phyloP scores from a whole-genome alignment of 2,797 vertebrate genomes.

The Dipus sagitta region DNA sequence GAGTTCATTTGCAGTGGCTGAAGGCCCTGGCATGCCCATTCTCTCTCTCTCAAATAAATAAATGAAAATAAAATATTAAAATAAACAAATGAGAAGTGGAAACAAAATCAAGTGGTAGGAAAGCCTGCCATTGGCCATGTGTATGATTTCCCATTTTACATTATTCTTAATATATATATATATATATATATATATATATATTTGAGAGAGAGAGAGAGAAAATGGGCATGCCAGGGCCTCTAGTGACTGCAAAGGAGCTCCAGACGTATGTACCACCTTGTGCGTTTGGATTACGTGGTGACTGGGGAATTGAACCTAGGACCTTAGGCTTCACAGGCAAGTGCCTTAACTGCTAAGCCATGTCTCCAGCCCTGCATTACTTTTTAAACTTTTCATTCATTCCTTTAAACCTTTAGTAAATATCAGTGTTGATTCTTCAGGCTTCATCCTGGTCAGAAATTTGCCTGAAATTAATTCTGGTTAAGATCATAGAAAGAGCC shows the following conservation, averaged over 20 bases:
- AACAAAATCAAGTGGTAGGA: not conserved
- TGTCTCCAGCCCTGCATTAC: not conserved
- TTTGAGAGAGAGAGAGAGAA: too few relatives aligned
- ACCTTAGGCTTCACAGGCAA: too few relatives aligned
- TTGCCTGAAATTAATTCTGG: not conserved
- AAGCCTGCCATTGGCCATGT: not conserved
- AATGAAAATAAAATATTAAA: too few relatives aligned
- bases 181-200: constrained; percentile 35
- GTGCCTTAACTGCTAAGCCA: too few relatives aligned
- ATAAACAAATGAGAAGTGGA: not conserved
- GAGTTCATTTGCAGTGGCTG: too few relatives aligned
- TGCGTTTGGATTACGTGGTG: too few relatives aligned
- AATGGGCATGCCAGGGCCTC: too few relatives aligned
- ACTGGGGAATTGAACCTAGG: too few relatives aligned
- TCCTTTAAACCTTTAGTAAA: constrained; percentile 62
- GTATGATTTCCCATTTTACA: constrained; percentile 48
- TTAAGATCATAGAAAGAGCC: not conserved
- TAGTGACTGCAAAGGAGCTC: too few relatives aligned
- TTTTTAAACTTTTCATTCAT: constrained; percentile 59
- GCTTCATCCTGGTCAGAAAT: not conserved
- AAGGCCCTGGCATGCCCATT: too few relatives aligned
- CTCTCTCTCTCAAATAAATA: too few relatives aligned
- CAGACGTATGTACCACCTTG: too few relatives aligned
- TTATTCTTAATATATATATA: not conserved
- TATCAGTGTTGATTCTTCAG: not conserved